Evolutionary conservation across 2,797 vertebrate genomes (phyloP).

Genomic region (Pangasius djambal): DNA sequence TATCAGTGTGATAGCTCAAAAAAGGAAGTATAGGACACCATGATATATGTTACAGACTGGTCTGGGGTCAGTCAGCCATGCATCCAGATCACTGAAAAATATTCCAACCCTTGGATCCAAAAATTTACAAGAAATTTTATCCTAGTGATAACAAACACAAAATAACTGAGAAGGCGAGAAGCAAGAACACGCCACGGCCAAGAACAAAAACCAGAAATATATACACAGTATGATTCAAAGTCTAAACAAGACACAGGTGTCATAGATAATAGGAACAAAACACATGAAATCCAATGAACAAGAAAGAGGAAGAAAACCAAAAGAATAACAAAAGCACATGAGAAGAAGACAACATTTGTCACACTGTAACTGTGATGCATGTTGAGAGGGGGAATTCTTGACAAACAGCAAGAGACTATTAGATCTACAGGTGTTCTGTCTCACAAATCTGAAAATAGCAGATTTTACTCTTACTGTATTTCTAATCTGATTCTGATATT

Average conservation of each 20-base stretch:
- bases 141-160: neutral
- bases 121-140: neutral
- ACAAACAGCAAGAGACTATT: neutral
- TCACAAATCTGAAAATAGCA: no score
- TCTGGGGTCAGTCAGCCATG: neutral
- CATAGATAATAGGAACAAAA: neutral
- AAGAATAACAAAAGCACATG: neutral
- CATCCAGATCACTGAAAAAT: neutral
- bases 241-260: neutral
- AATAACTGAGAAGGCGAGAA: neutral
- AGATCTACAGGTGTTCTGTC: no score
- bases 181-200: neutral
- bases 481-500: no score
- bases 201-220: neutral
- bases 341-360: neutral
- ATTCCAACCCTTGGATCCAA: no score
- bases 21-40: neutral
- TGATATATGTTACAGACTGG: neutral
- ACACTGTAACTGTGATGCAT: neutral
- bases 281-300: neutral
- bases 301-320: neutral
- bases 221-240: neutral
- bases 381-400: neutral
- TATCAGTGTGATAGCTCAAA: neutral
- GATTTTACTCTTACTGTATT: no score